Evolutionary conservation across 2,113 vertebrate species (phyloP), one percentile per base, ranked within the genome.

Genomic region (Columbina picui): DNA sequence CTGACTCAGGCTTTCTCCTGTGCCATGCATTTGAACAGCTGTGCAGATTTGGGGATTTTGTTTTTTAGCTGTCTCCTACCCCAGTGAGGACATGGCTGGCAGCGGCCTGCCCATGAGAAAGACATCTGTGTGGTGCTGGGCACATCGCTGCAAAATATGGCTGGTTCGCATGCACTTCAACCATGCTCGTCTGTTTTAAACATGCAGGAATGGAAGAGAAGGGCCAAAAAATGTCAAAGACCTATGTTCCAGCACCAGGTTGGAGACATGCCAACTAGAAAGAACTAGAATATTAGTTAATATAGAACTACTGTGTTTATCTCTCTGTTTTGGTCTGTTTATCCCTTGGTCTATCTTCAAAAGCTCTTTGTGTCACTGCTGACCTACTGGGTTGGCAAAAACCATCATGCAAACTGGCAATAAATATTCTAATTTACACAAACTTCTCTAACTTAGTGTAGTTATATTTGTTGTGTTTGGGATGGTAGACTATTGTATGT

Each of bases 11-110:
- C 13, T 41, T 81, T 82, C 39, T 71, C 25, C 27, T 67, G 17
- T 27, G 14, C 29, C 2, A 3, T 0, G 1, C 12, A 21, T 52
- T 47, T 80, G 34, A 57, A 69, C 5, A 22, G 55, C 41, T 68
- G 32, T 30, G 47, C 34, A 89, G 15, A 36, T 52, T 52, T n/a
- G 0, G 2, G 4, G 14, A 0, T 47, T 57, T n/a, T 32, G 11
- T 52, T 84, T 78, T 64, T 70, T 34, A 71, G 4, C 47, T 32
- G 32, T 20, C 14, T 36, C 25, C 43, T 53, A 29, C 43, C 9
- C 6, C 2, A 4, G 6, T n/a, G 7, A 55, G 34, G 41, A 45
- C 11, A 0, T 0, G 10, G 4, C 7, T 27, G 55, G 36, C 2
- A 0, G 32, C 36, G 76, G 36, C 22, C 49, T 63, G 63, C 10